Base-by-base conservation (phyloP, 1,140 invertebrate genomes). In the Apocrypta bakeri region DNA sequence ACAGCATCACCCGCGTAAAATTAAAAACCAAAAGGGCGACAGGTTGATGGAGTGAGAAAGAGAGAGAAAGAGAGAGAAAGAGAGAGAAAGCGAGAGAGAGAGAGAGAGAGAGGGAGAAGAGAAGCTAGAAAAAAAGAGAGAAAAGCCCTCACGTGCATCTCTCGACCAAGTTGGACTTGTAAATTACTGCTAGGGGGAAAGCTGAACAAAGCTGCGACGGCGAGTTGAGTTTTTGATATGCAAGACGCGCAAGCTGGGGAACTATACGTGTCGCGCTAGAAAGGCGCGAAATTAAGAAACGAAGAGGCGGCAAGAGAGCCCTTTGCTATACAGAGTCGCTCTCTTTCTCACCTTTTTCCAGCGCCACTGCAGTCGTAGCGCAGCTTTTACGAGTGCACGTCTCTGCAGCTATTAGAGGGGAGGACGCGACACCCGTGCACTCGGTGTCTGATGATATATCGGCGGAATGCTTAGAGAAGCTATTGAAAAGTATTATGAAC, bases 341-440 rank as follows among this genome's bases (percentile, higher is more conserved):
- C 33, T 37, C 33, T 9, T 9, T 37, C 33, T 37, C 40, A 1
- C 40, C 12, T 4, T 56, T 56, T 56, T n/a, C 48, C 48, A 17
- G 8, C 48, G 48, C 17, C 9, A 37, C 9, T 56, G 48, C 48
- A 56, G 48, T n/a, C n/a, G n/a, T 21, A 56, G 2, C 33, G 33
- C 48, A n/a, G 48, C 48, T 56, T 56, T 56, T 56, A 56, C 48
- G 48, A 56, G 48, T 56, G 48, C 48, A 56, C 48, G 48, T 56
- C 48, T 56, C 48, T n/a, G 48, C 4, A n/a, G 48, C 48, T 56
- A 56, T 56, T 56, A 56, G 48, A 17, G 14, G 48, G 17, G 14
- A 21, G 17, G 21, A 56, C 48, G 48, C 48, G 48, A 56, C 48
- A n/a, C 48, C n/a, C 48, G 48, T 56, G n/a, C 48, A 21, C 48